A percentile compares a stretch with the other conserved stretches of the same genome.
phyloP scores from a whole-genome alignment of 2,888 invertebrate species.

The Archips crataeganus region DNA sequence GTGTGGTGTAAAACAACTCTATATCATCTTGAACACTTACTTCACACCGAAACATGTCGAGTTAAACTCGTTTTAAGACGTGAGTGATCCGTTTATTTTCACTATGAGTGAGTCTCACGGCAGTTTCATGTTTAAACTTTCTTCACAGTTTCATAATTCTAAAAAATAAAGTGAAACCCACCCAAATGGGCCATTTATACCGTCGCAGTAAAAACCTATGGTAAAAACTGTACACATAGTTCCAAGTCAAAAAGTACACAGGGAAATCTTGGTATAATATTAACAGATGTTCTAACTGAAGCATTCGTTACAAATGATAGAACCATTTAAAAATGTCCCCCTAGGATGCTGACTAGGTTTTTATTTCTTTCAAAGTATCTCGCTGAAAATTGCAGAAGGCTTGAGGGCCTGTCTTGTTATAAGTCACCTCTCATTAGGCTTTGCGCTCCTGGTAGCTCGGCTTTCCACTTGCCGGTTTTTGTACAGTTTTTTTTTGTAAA shows the following conservation, averaged over 20 bases:
- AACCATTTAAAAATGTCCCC: slow-evolving; percentile 16
- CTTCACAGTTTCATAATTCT: too few species aligned
- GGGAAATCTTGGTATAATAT: background rate
- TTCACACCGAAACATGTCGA: too few species aligned
- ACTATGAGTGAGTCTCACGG: too few species aligned
- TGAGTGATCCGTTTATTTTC: too few species aligned
- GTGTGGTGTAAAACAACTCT: too few species aligned
- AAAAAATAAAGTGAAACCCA: too few species aligned
- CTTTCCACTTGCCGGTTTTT: slow-evolving; percentile 6
- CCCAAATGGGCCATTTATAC: too few species aligned
- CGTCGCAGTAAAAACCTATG: too few species aligned
- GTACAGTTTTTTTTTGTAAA: background rate
- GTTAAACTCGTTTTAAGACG: too few species aligned
- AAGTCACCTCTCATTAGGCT: slow-evolving; percentile 38
- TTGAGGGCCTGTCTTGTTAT: slow-evolving; percentile 39
- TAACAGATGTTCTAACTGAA: background rate
- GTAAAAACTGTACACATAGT: too few species aligned
- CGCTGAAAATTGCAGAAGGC: slow-evolving; percentile 13
- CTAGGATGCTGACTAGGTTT: slow-evolving; percentile 3
- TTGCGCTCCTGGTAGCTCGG: slow-evolving; percentile 33
- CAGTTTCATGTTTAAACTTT: too few species aligned
- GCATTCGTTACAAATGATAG: slow-evolving; percentile 13
- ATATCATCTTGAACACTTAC: too few species aligned
- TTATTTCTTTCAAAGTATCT: slow-evolving; percentile 28
- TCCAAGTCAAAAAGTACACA: background rate